Percentiles rank a stretch among this genome's conserved stretches.
Evolutionary conservation across 1,140 invertebrate genomes (phyloP).

Genomic region (Zaprionus inermis): DNA sequence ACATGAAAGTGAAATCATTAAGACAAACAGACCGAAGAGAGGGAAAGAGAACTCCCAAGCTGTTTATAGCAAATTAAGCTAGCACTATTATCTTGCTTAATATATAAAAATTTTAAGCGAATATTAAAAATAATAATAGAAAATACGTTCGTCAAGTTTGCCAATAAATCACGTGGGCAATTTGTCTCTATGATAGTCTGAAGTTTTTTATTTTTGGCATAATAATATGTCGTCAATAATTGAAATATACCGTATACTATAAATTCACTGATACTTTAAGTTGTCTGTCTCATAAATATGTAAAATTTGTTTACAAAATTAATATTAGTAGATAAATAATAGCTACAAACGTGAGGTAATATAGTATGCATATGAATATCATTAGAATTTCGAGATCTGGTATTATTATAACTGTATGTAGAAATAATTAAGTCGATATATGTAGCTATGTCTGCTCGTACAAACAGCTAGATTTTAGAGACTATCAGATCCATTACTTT

Average conservation of each 20-base stretch:
- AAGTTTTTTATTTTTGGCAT: not conserved
- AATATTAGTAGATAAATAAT: not conserved
- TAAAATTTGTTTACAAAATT: slow-evolving; percentile 1
- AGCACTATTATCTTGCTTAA: not conserved
- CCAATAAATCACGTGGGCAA: not conserved
- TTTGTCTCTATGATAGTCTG: not conserved
- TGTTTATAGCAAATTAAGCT: not conserved
- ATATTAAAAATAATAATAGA: not conserved
- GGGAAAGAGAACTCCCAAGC: not conserved
- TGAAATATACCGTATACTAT: not conserved
- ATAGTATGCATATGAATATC: not conserved
- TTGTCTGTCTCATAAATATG: not conserved
- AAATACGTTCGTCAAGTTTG: not conserved
- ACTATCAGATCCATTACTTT: too few species aligned
- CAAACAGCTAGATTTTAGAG: too few species aligned
- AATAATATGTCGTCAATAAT: not conserved
- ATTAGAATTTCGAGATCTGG: not conserved
- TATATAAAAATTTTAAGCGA: not conserved
- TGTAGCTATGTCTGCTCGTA: too few species aligned
- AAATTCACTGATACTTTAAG: not conserved
- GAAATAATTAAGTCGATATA: too few species aligned
- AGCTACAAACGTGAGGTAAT: not conserved
- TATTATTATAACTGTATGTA: too few species aligned
- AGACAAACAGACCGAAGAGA: not conserved
- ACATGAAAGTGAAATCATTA: slow-evolving; percentile 26